These are phyloP conservation scores for Anas georgica DNA, from an alignment of 2,797 vertebrate species.

Conservation along the genomic window DNA sequence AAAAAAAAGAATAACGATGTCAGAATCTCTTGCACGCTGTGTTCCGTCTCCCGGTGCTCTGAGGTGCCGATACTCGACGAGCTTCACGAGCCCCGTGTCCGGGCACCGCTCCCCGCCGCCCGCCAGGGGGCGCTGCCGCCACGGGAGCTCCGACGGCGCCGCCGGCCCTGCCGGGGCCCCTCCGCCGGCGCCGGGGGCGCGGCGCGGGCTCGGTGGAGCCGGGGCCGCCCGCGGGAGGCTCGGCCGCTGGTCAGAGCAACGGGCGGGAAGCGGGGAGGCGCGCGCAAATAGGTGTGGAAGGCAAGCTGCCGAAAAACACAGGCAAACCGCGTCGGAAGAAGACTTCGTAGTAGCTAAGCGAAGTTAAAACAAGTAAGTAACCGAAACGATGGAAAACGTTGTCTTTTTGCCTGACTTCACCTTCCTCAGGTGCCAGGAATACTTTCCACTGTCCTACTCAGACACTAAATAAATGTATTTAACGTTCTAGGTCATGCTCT, in stretches of 20 bases:
- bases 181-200: no score
- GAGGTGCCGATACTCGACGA: rapidly evolving
- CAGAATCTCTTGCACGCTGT: no score
- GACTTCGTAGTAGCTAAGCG: not conserved
- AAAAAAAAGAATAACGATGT: no score
- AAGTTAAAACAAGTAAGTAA: no score
- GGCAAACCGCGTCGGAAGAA: no score
- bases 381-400: not conserved
- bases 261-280: not conserved
- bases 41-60: rapidly evolving
- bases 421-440: not conserved
- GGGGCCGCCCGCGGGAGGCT: not conserved
- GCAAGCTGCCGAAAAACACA: rapidly evolving
- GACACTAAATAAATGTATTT: not conserved
- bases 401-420: not conserved
- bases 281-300: not conserved
- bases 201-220: no score
- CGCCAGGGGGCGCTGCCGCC: no score
- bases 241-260: no score
- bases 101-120: not conserved
- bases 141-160: no score
- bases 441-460: not conserved
- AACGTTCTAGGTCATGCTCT: not conserved
- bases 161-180: no score
- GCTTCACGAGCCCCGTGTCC: not conserved